Evolutionary conservation across 2,888 invertebrate species (phyloP), one percentile per base, ranked within the genome.

Genomic region (Biston stratarius): DNA sequence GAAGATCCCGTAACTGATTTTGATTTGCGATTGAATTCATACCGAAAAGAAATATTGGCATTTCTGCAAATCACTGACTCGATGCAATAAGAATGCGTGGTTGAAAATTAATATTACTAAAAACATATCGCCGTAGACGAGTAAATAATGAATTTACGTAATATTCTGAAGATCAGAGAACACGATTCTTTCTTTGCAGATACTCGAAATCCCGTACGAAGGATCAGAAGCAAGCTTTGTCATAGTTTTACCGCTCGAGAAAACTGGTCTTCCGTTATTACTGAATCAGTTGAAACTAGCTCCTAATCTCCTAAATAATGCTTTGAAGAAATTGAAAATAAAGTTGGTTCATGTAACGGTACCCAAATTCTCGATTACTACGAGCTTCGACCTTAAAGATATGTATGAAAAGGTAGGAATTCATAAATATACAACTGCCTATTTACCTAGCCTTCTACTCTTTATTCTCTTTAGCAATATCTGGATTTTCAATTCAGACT

Each of bases 191-290:
- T 24, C 34, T 34, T 33, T 48, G 64, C 68, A 94, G 95, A 94
- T 96, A 5, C 77, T 98, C 61, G 96, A 96, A 83, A 77, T 98
- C 74, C 96, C 96, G 0, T 98, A 97, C 79, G 84, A 89, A 64
- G 95, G 95, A 24, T 88, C 92, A 0, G 90, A 95, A 52, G 83
- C 96, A 9, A 95, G 96, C 48, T 96, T 98, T 95, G 77, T 97
- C 0, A 92, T 98, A 52, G 87, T 98, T 34, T 87, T 98, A 64
- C 98, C 98, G 0, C 94, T 95, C 58, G 81, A 94, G 15, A 88
- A 90, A 34, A 91, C 94, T 53, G 97, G 97, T 0, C 87, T 98
- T 0, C 48, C 75, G 8, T 5, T 69, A 1, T 60, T 91, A 9
- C 61, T 91, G 0, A 71, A 73, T 9, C 62, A 77, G n/a, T 38